These are phyloP conservation scores for Agrochola lychnidis DNA, from an alignment of 2,888 invertebrate genomes.

Conservation along the genomic window DNA sequence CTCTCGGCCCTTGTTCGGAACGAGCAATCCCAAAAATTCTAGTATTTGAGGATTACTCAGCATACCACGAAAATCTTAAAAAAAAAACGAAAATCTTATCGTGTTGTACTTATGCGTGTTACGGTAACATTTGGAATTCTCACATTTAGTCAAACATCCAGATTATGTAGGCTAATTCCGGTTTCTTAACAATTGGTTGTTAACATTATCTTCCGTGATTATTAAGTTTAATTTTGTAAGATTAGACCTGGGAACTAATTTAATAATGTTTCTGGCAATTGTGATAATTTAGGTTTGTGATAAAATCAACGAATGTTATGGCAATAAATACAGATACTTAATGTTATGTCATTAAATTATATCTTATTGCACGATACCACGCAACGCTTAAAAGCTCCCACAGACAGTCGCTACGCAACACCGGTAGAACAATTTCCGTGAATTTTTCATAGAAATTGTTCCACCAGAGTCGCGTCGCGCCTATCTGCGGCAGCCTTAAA, in stretches of 20 bases:
- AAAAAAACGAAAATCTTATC: too few relatives aligned
- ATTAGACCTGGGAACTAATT: constrained; percentile 26
- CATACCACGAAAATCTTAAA: too few relatives aligned
- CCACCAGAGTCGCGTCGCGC: too few relatives aligned
- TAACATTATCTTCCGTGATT: constrained; percentile 58
- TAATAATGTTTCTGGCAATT: constrained; percentile 22
- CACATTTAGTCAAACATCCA: constrained; percentile 52
- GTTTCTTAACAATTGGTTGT: constrained; percentile 57
- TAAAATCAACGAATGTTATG: background rate
- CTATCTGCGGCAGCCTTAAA: too few relatives aligned
- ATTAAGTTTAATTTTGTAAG: constrained; percentile 45
- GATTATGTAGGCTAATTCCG: constrained; percentile 43
- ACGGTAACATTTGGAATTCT: constrained; percentile 56
- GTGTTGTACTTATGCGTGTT: constrained; percentile 31
- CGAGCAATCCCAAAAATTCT: too few relatives aligned
- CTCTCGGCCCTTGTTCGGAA: too few relatives aligned
- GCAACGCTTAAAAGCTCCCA: too few relatives aligned
- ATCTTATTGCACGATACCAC: background rate
- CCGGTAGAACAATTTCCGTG: too few relatives aligned
- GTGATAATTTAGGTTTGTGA: constrained; percentile 18
- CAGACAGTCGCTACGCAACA: too few relatives aligned
- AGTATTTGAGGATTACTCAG: too few relatives aligned
- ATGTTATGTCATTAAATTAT: background rate
- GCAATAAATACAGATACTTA: background rate
- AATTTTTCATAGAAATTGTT: too few relatives aligned